A percentile compares a stretch with the other conserved stretches of the same genome.
Conservation (phyloP, 2,888 invertebrate species). For the Tetanocera ferruginea region DNA sequence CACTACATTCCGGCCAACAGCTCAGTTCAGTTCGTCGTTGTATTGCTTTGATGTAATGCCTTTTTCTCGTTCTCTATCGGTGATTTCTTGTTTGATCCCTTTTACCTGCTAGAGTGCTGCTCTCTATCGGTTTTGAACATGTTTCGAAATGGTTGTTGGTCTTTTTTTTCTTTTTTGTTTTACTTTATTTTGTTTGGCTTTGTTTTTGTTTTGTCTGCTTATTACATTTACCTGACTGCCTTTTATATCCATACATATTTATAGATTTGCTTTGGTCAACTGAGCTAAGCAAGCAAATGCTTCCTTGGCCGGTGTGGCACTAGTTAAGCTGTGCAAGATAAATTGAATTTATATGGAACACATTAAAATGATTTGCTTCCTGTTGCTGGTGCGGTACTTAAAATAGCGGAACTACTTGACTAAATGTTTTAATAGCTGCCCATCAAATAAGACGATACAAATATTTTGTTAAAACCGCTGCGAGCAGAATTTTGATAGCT, state of each 20-base stretch:
- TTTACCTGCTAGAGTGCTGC: slow-evolving; percentile 25
- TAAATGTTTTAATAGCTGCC: too few relatives aligned
- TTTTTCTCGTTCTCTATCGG: slow-evolving; percentile 11
- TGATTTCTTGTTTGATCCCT: slow-evolving; percentile 2
- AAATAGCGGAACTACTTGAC: too few relatives aligned
- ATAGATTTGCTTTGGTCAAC: slow-evolving; percentile 14
- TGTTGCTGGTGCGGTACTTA: too few relatives aligned
- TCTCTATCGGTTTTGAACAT: not conserved
- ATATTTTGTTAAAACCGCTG: too few relatives aligned
- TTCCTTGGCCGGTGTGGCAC: not conserved
- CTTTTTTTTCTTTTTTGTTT: not conserved
- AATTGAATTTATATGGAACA: not conserved
- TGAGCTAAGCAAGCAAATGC: not conserved
- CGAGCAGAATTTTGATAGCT: too few relatives aligned
- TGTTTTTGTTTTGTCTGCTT: slow-evolving; percentile 2
- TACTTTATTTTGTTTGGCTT: not conserved
- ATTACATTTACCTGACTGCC: slow-evolving; percentile 22
- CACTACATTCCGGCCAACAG: slow-evolving; percentile 26
- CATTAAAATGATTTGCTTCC: too few relatives aligned
- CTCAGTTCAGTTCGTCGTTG: slow-evolving; percentile 18
- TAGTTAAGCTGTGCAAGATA: not conserved
- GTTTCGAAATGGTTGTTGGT: not conserved
- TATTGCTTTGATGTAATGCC: slow-evolving; percentile 15
- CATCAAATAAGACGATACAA: too few relatives aligned
- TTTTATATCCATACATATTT: slow-evolving; percentile 17